phyloP scores from a whole-genome alignment of 2,113 vertebrate species.

The Pyxicephalus adspersus region DNA sequence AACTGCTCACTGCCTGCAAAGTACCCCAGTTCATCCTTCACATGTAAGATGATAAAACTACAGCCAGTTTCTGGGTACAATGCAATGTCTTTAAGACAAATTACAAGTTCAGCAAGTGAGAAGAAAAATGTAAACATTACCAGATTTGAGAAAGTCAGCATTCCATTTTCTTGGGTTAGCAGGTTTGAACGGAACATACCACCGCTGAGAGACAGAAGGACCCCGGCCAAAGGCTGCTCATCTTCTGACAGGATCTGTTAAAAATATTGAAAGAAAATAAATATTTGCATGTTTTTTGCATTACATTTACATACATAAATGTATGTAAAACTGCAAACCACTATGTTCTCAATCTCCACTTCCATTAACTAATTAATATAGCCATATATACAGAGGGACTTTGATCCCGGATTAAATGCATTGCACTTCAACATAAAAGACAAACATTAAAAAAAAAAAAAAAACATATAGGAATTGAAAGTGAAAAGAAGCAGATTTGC shows the following conservation, averaged over 20 bases:
- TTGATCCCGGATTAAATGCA: no score
- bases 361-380: no score
- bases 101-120: neutral
- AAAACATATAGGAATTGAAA: neutral
- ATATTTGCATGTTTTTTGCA: no score
- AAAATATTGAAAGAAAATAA: constrained; percentile 26
- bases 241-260: constrained; percentile 90
- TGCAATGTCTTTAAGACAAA: no score
- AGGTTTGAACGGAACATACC: constrained; percentile 95
- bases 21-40: no score
- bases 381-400: no score
- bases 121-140: constrained; percentile 64
- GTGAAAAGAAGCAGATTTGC: neutral
- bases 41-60: no score
- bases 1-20: no score
- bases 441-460: neutral
- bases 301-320: no score
- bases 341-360: no score
- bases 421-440: neutral
- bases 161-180: constrained; percentile 90
- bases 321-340: no score
- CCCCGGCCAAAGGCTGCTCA: constrained; percentile 86
- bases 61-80: no score
- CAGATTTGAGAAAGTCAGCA: constrained; percentile 94
- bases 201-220: constrained; percentile 94